Evolutionary conservation across 2,113 vertebrate genomes (phyloP).

Genomic region (Chaetodon trifascialis): DNA sequence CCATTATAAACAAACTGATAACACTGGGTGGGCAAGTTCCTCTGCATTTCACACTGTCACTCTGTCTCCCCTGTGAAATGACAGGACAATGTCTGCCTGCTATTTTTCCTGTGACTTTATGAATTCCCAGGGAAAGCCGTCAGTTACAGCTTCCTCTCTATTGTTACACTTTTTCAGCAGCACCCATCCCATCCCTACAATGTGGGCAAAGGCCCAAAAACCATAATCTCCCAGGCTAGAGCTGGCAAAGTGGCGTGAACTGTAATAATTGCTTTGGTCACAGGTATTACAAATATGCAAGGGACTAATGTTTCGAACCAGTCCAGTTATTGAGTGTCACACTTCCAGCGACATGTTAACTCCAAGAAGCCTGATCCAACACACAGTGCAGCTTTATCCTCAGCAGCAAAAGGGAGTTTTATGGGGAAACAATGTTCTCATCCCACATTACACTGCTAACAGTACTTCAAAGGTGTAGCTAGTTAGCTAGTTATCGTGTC

Average conservation of each 20-base stretch:
- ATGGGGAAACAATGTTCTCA: not conserved
- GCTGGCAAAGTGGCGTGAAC: conserved; percentile 19
- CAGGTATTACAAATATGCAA: conserved; percentile 25
- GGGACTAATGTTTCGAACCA: conserved; percentile 3
- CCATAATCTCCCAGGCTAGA: conserved; percentile 23
- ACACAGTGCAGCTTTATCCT: conserved; percentile 12
- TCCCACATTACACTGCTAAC: not conserved
- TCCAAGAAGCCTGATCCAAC: not conserved
- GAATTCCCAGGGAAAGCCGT: conserved; percentile 61
- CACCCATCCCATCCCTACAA: conserved; percentile 60
- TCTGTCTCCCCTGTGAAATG: conserved; percentile 15
- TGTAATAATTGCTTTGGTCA: not conserved
- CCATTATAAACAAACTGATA: conserved; percentile 64
- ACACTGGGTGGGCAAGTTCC: conserved; percentile 67
- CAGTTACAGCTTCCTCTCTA: conserved; percentile 71
- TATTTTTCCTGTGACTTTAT: conserved; percentile 42
- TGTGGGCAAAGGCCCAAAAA: conserved; percentile 61
- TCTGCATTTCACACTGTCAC: conserved; percentile 52
- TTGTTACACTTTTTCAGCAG: conserved; percentile 70
- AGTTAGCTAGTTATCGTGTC: conserved; percentile 14
- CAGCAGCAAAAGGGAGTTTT: not conserved
- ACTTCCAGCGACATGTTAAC: conserved; percentile 12
- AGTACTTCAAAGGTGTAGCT: not conserved
- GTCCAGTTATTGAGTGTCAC: not conserved
- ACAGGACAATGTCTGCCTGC: conserved; percentile 61